Evolutionary conservation across 2,113 vertebrate genomes (phyloP).

Genomic region (Tychaedon coryphoeus): DNA sequence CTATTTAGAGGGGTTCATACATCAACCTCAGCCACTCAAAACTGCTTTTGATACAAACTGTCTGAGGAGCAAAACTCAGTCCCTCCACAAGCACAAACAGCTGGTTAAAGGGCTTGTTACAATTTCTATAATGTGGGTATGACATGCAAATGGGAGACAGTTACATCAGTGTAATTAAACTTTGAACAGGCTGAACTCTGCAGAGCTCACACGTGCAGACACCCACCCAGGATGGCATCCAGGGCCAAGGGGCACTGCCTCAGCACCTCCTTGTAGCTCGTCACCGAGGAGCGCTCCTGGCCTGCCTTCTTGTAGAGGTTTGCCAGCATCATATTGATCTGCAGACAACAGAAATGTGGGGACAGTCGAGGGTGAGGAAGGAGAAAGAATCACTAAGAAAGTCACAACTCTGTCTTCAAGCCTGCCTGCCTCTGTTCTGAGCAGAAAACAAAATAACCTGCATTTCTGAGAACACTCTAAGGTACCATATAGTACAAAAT

Average conservation of each 20-base stretch:
- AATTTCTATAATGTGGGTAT: fast-evolving
- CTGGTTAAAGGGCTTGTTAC: background rate
- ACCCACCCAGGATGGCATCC: conserved; percentile 92
- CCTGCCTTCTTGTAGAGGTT: conserved; percentile 97
- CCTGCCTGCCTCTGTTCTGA: background rate
- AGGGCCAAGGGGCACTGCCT: conserved; percentile 94
- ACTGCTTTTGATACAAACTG: background rate
- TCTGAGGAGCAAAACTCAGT: background rate
- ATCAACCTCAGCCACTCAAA: background rate
- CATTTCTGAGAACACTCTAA: background rate
- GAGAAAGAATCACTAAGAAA: background rate
- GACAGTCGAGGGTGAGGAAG: background rate
- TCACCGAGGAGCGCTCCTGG: conserved; percentile 95
- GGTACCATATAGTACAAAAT: fast-evolving
- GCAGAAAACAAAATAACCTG: background rate
- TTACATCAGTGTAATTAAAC: background rate
- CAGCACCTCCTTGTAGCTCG: conserved; percentile 98
- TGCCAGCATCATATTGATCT: conserved; percentile 99
- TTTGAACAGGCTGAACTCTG: background rate
- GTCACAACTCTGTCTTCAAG: background rate
- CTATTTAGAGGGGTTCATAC: conserved; percentile 57
- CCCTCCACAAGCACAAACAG: background rate
- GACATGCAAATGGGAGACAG: background rate
- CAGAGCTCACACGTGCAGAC: background rate
- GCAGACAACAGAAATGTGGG: background rate